Conservation (phyloP, 92 coral and sea anemone species). For the Meandrina meandrites region DNA sequence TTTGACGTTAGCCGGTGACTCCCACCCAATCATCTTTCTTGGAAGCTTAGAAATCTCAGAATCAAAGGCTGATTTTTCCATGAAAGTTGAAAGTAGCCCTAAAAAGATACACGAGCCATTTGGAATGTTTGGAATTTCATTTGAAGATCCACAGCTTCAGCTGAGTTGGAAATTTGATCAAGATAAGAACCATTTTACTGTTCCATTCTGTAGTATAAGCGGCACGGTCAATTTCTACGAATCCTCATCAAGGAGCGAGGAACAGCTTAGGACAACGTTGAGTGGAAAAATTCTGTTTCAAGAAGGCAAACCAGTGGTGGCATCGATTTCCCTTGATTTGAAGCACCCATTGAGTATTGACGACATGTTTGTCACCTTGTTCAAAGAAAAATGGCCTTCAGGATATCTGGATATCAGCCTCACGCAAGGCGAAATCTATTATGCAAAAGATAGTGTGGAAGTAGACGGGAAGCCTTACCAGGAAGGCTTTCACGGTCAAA, state of each 20-base stretch:
- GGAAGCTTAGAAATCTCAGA: slow-evolving; percentile 14
- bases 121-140: slow-evolving; percentile 35
- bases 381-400: slow-evolving; percentile 5
- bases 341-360: slow-evolving; percentile 10
- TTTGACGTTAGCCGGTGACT: neutral
- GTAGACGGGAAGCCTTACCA: neutral
- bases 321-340: neutral
- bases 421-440: slow-evolving; percentile 16
- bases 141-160: slow-evolving; percentile 11
- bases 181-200: neutral
- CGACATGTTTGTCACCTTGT: slow-evolving; percentile 18
- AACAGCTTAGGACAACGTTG: neutral
- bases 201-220: slow-evolving; percentile 2
- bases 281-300: slow-evolving; percentile 1
- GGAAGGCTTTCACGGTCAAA: slow-evolving; percentile 22
- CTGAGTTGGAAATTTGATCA: slow-evolving; percentile 18
- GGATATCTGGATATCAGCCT: slow-evolving; percentile 28
- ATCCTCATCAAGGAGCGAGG: neutral
- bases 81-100: slow-evolving; percentile 3
- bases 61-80: slow-evolving; percentile 9
- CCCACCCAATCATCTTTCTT: neutral
- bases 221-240: slow-evolving; percentile 8
- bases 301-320: slow-evolving; percentile 20
- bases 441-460: neutral
- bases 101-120: neutral